A percentile compares a stretch with the other conserved stretches of the same genome.
Evolutionary conservation across 2,888 invertebrate species (phyloP).

Genomic region (Girardia tigrina): DNA sequence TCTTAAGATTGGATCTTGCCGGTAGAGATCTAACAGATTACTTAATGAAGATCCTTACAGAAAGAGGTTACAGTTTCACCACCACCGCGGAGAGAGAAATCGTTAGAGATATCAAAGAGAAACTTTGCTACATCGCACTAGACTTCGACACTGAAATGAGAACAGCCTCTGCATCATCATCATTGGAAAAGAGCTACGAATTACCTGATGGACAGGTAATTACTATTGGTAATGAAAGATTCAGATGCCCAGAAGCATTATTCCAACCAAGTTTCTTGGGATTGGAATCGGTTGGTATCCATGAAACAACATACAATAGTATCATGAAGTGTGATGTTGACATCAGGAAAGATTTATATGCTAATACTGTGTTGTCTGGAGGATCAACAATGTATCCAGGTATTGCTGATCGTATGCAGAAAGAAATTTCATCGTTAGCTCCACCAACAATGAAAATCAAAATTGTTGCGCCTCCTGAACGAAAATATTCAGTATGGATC

Average conservation of each 20-base stretch:
- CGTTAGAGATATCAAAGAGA: conserved; percentile 55
- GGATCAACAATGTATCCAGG: conserved; percentile 92
- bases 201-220: conserved; percentile 48
- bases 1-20: conserved; percentile 53
- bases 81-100: conserved; percentile 57
- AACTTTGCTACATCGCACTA: conserved; percentile 43
- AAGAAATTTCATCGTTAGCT: conserved; percentile 75
- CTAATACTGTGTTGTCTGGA: conserved; percentile 65
- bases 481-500: conserved; percentile 84
- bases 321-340: conserved; percentile 49
- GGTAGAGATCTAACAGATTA: conserved; percentile 55
- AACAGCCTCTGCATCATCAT: conserved; percentile 43
- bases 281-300: conserved; percentile 44
- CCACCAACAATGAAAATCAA: conserved; percentile 59
- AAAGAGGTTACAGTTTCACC: conserved; percentile 40
- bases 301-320: conserved; percentile 47
- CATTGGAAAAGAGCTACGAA: conserved; percentile 48
- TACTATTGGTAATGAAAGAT: conserved; percentile 48
- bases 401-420: conserved; percentile 92
- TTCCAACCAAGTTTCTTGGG: conserved; percentile 44
- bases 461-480: conserved; percentile 72
- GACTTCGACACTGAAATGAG: conserved; percentile 48
- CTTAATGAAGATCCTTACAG: conserved; percentile 55
- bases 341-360: conserved; percentile 48
- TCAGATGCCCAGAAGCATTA: conserved; percentile 46